Conservation (phyloP, 2,797 vertebrate genomes). For the Karalla daura region DNA sequence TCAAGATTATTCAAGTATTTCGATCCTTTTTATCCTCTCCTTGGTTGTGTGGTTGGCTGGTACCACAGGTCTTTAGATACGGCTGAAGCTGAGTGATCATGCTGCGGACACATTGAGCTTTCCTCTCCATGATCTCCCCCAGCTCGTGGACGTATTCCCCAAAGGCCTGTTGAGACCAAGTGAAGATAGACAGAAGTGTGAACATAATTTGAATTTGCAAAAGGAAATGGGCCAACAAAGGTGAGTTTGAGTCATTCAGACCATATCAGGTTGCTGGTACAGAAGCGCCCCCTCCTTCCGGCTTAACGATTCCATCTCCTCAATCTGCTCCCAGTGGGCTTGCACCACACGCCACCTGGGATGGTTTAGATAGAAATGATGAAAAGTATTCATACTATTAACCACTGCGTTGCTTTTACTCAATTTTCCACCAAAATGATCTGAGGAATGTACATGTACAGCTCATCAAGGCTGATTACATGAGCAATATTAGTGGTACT, state of each 20-base stretch:
- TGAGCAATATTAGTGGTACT: constrained; percentile 30
- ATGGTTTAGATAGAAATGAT: not conserved
- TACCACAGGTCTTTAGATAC: constrained; percentile 61
- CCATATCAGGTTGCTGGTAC: constrained; percentile 81
- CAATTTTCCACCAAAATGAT: not conserved
- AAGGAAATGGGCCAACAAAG: not conserved
- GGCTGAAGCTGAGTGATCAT: constrained; percentile 85
- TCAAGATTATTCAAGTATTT: constrained; percentile 22
- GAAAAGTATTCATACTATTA: not conserved
- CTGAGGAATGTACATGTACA: not conserved
- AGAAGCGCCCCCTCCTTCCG: constrained; percentile 85
- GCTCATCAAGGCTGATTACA: not conserved
- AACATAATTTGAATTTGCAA: not conserved
- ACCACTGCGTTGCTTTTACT: not conserved
- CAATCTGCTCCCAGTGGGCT: constrained; percentile 86
- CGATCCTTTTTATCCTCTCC: constrained; percentile 10
- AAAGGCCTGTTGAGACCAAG: constrained; percentile 82
- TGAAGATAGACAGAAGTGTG: not conserved
- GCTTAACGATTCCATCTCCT: constrained; percentile 87
- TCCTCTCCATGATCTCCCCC: constrained; percentile 86
- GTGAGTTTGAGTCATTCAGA: constrained; percentile 68
- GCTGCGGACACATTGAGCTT: constrained; percentile 83
- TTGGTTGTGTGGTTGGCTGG: constrained; percentile 14
- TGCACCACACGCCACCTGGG: constrained; percentile 79
- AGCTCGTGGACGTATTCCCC: constrained; percentile 84